phyloP scores from a whole-genome alignment of 2,113 vertebrate genomes.

The Clarias magur region DNA sequence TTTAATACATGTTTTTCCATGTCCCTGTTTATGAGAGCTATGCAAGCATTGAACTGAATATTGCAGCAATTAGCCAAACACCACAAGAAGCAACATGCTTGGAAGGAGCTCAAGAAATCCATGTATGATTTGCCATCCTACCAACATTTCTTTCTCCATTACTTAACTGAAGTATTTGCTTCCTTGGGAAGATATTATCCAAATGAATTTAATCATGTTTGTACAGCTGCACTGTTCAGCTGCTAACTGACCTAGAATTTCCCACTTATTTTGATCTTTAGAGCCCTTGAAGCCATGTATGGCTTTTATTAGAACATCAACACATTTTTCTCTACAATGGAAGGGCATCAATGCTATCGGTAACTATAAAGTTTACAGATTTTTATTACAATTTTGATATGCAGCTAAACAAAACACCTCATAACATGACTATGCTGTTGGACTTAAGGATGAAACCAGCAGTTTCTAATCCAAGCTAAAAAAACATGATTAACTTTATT shows the following conservation, averaged over 20 bases:
- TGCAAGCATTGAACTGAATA: conserved; percentile 56
- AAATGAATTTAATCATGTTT: conserved; percentile 75
- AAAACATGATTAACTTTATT: background rate
- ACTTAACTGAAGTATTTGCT: conserved; percentile 68
- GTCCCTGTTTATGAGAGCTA: conserved; percentile 66
- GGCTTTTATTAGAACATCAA: conserved; percentile 59
- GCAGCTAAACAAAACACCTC: background rate
- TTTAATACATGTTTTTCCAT: conserved; percentile 62
- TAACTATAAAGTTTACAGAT: background rate
- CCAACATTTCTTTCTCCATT: conserved; percentile 58
- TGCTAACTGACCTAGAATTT: conserved; percentile 57
- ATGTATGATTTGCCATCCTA: conserved; percentile 61
- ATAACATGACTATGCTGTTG: background rate
- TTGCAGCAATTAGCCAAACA: conserved; percentile 58
- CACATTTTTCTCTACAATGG: conserved; percentile 10
- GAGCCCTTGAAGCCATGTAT: conserved; percentile 57
- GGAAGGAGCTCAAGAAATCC: conserved; percentile 61
- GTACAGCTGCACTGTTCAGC: conserved; percentile 69
- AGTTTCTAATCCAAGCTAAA: background rate
- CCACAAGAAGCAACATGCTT: conserved; percentile 55
- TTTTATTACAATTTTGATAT: background rate
- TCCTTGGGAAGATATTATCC: conserved; percentile 73
- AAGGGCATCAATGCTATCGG: background rate
- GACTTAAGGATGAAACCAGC: background rate
- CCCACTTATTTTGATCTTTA: conserved; percentile 63